Percentiles rank a stretch among this genome's conserved stretches.
phyloP scores from a whole-genome alignment of 2,113 vertebrate genomes.

The Turnix velox region DNA sequence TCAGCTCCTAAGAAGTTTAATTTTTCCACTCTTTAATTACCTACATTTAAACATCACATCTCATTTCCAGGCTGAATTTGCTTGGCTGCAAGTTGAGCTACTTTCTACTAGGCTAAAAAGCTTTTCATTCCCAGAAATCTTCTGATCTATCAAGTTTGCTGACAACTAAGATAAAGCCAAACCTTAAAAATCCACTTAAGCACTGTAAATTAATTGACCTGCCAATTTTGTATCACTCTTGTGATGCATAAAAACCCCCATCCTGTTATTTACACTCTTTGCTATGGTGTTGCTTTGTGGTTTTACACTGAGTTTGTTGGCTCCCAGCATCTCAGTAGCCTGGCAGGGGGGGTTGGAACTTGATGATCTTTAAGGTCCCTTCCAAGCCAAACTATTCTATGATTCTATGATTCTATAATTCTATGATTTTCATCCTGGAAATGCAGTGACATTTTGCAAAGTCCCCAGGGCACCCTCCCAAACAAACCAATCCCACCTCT shows the following conservation, averaged over 20 bases:
- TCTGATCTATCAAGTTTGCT: neutral
- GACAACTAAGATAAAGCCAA: neutral
- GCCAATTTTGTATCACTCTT: neutral
- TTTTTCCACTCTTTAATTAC: neutral
- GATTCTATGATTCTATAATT: too few relatives aligned
- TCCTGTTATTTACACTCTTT: neutral
- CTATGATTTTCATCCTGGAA: neutral
- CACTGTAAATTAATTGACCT: neutral
- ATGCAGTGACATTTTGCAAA: neutral
- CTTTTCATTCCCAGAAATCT: neutral
- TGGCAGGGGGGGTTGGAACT: too few relatives aligned
- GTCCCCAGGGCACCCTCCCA: neutral
- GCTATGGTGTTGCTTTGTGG: neutral
- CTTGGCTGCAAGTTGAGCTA: neutral
- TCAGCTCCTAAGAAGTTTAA: neutral
- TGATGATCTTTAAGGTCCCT: too few relatives aligned
- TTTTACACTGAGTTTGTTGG: neutral
- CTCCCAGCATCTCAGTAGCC: accelerated
- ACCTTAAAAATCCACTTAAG: neutral
- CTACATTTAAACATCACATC: neutral
- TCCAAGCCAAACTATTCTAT: too few relatives aligned
- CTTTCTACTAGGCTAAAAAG: neutral
- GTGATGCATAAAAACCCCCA: neutral
- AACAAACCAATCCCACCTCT: neutral
- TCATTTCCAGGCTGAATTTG: neutral